Percentiles rank a stretch among this genome's conserved stretches.
phyloP scores from a whole-genome alignment of 2,113 vertebrate genomes.

The Calidris pygmaea region DNA sequence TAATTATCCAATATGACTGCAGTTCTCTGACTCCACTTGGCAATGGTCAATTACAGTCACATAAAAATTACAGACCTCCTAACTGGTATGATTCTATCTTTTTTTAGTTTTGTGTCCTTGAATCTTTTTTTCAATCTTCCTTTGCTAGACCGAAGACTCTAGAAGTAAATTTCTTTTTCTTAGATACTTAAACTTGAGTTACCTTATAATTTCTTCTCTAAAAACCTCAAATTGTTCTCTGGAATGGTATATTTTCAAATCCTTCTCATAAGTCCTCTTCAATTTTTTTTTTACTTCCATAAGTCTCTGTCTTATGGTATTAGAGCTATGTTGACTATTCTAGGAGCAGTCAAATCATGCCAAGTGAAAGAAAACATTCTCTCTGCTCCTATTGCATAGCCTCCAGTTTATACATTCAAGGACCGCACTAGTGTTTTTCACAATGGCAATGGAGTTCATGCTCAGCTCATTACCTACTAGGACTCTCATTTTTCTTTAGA shows the following conservation, averaged over 20 bases:
- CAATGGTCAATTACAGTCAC: neutral
- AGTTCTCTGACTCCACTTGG: neutral
- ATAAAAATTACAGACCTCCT: neutral
- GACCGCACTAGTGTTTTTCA: neutral
- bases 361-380: neutral
- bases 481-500: slow-evolving; percentile 17
- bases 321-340: neutral
- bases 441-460: neutral
- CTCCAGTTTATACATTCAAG: neutral
- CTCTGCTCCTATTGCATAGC: neutral
- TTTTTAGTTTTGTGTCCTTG: neutral
- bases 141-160: neutral
- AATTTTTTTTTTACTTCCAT: neutral
- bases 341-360: neutral
- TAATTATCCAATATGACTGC: neutral
- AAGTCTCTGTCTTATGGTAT: neutral
- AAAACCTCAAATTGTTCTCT: neutral
- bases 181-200: neutral
- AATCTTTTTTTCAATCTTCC: neutral
- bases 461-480: neutral
- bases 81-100: neutral
- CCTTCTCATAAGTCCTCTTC: neutral
- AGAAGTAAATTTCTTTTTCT: neutral
- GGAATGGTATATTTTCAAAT: neutral
- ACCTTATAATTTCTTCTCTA: neutral